Conservation (phyloP, 2,113 vertebrate genomes). For the Tachysurus vachellii region DNA sequence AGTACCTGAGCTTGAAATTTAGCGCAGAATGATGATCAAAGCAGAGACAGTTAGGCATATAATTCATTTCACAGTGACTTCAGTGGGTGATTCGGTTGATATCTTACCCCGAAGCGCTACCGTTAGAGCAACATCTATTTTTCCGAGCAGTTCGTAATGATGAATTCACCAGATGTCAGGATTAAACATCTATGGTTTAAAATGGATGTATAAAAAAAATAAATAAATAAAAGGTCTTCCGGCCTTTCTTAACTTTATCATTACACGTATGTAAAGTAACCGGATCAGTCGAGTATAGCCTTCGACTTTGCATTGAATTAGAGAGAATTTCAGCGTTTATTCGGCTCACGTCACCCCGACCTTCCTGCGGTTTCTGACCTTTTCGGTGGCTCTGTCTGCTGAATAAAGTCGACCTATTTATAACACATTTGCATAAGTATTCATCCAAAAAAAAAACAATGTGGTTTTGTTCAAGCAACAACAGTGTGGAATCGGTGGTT, state of each 20-base stretch:
- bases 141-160: constrained; percentile 4
- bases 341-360: background rate
- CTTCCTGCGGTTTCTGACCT: background rate
- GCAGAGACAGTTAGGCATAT: background rate
- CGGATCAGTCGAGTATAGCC: constrained; percentile 3
- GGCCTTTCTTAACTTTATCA: background rate
- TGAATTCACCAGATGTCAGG: constrained; percentile 25
- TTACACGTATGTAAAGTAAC: background rate
- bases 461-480: background rate
- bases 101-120: constrained; percentile 4
- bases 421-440: background rate
- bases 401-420: background rate
- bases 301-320: constrained; percentile 33
- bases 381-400: background rate
- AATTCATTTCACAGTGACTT: constrained; percentile 29
- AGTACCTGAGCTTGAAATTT: background rate
- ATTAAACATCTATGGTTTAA: constrained; percentile 2
- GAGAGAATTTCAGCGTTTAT: constrained; percentile 25
- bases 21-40: constrained; percentile 5
- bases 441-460: background rate
- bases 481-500: background rate
- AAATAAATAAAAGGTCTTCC: background rate
- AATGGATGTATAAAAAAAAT: background rate
- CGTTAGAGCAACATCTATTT: constrained; percentile 22
- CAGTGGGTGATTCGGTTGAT: background rate